phyloP scores from a whole-genome alignment of 2,888 invertebrate species.

The Plutella xylostella region DNA sequence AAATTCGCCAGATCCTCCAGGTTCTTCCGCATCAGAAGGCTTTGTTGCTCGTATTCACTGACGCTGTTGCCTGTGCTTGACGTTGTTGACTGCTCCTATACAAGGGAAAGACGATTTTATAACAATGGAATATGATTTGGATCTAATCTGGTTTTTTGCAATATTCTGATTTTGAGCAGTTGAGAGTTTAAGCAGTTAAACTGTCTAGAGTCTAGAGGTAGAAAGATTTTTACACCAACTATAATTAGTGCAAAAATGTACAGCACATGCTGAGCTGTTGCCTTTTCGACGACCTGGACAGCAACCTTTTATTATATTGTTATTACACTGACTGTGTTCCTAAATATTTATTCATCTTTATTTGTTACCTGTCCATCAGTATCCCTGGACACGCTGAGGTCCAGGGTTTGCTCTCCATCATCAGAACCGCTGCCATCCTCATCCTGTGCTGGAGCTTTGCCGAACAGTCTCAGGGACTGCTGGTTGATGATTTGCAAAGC shows the following conservation, averaged over 20 bases:
- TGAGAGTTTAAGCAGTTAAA: too few relatives aligned
- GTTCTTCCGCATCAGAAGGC: conserved; percentile 60
- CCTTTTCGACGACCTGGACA: too few relatives aligned
- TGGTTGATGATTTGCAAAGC: conserved; percentile 60
- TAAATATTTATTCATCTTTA: background rate
- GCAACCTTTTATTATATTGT: too few relatives aligned
- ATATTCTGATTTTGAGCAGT: too few relatives aligned
- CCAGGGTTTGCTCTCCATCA: conserved; percentile 64
- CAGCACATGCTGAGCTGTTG: too few relatives aligned
- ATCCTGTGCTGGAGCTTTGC: conserved; percentile 47
- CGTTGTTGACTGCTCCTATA: conserved; percentile 59
- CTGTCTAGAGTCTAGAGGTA: too few relatives aligned
- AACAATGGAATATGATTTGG: background rate
- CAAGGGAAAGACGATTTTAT: background rate
- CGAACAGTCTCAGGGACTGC: conserved; percentile 57
- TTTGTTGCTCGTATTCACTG: conserved; percentile 62
- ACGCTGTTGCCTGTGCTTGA: conserved; percentile 65
- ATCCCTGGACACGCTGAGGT: conserved; percentile 62
- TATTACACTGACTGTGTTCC: background rate
- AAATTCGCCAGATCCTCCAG: conserved; percentile 62
- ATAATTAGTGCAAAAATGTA: too few relatives aligned
- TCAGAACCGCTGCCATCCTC: conserved; percentile 63
- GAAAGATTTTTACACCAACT: too few relatives aligned
- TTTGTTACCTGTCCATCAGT: conserved; percentile 56
- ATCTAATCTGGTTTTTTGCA: too few relatives aligned